These are phyloP conservation scores for Ischnura elegans DNA, from an alignment of 2,888 invertebrate genomes.

Conservation along the genomic window DNA sequence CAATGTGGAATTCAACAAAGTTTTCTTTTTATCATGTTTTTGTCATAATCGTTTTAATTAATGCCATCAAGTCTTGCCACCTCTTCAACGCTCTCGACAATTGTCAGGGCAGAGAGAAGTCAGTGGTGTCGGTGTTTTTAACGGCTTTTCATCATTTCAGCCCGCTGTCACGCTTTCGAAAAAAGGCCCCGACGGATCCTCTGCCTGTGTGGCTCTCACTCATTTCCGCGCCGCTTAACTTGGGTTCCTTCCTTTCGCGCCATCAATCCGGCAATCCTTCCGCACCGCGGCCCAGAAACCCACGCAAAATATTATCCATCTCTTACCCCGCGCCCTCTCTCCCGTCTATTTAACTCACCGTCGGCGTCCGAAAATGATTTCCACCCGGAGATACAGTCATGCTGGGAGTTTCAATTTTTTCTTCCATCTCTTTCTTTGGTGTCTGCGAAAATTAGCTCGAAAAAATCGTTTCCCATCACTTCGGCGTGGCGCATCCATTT, in stretches of 20 bases:
- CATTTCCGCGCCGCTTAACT: constrained; percentile 35
- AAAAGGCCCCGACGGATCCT: background rate
- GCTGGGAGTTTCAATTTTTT: background rate
- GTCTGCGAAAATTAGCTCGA: background rate
- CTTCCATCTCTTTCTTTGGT: background rate
- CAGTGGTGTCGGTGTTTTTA: too few species aligned
- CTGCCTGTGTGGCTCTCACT: background rate
- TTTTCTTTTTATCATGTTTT: too few species aligned
- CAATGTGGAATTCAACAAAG: too few species aligned
- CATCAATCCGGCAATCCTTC: constrained; percentile 21
- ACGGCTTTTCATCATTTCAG: background rate
- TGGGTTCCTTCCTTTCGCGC: background rate
- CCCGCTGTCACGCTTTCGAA: background rate
- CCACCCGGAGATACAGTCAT: background rate
- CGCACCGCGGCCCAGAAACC: background rate
- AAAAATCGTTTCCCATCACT: background rate
- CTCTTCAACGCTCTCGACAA: background rate
- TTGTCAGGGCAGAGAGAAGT: background rate
- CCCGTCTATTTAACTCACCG: background rate
- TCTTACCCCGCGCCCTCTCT: background rate
- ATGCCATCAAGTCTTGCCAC: background rate
- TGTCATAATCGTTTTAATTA: too few species aligned
- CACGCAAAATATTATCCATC: constrained; percentile 17
- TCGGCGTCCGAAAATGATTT: constrained; percentile 15
- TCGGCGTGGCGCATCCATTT: too few species aligned